A percentile compares a stretch with the other conserved stretches of the same genome.
These are phyloP conservation scores for Pelmatolapia mariae DNA, from an alignment of 2,113 vertebrate genomes.

Conservation along the genomic window DNA sequence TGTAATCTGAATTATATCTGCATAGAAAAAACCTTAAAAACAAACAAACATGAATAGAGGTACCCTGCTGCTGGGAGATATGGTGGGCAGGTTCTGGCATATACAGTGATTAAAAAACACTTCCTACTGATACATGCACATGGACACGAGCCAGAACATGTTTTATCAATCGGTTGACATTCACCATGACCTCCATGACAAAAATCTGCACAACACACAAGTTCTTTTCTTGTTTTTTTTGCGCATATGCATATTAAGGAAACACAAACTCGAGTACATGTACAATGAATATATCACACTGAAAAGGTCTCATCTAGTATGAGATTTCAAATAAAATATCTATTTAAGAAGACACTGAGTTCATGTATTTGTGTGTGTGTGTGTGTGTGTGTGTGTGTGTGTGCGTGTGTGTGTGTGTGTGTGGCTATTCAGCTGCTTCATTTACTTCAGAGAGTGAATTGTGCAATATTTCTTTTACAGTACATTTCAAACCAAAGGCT, in stretches of 20 bases:
- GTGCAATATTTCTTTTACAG: constrained; percentile 3
- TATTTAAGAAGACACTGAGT: neutral
- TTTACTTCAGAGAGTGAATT: neutral
- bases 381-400: neutral
- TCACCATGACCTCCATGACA: neutral
- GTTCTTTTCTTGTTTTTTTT: neutral
- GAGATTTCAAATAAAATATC: neutral
- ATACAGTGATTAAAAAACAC: neutral
- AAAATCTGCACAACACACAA: neutral
- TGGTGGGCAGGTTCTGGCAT: neutral
- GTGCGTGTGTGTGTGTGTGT: neutral
- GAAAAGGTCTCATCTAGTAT: neutral
- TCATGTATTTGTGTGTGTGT: neutral
- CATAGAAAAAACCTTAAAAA: neutral
- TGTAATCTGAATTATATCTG: neutral
- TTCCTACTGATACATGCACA: neutral
- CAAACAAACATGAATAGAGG: neutral
- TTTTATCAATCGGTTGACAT: neutral
- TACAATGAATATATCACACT: neutral
- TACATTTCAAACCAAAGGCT: neutral
- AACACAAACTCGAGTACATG: neutral
- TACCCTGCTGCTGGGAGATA: neutral
- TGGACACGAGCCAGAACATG: neutral
- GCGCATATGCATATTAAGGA: neutral
- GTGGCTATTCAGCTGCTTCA: neutral